Percentiles rank a stretch among this genome's conserved stretches.
Evolutionary conservation across 2,888 invertebrate genomes (phyloP).

Genomic region (Xanthorhoe designata): DNA sequence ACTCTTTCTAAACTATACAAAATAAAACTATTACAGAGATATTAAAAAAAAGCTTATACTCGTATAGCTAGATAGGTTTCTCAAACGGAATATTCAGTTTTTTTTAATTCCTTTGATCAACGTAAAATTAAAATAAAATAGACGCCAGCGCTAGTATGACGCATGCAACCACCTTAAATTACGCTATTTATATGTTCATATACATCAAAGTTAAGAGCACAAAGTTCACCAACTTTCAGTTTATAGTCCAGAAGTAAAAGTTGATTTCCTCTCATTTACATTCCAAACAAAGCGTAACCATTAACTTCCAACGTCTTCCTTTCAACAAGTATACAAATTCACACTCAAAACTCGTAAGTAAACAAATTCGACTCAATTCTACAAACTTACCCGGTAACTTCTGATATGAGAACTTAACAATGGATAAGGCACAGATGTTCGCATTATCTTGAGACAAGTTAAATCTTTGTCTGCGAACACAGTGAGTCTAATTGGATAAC

Average conservation of each 20-base stretch:
- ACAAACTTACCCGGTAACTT: slow-evolving; percentile 43
- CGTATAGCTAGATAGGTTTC: no score
- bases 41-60: no score
- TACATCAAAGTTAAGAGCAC: no score
- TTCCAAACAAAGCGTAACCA: slow-evolving; percentile 4
- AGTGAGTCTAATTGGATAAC: slow-evolving; percentile 74
- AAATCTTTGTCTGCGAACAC: slow-evolving; percentile 63
- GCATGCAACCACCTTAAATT: no score
- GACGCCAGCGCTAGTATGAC: no score
- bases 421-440: slow-evolving; percentile 62
- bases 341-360: slow-evolving; percentile 30
- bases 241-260: neutral
- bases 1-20: no score
- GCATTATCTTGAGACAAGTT: slow-evolving; percentile 66
- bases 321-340: slow-evolving; percentile 11
- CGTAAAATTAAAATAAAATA: no score
- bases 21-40: no score
- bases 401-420: slow-evolving; percentile 52
- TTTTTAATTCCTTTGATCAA: no score
- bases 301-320: slow-evolving; percentile 1
- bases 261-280: neutral
- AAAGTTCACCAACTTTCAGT: no score
- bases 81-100: no score
- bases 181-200: no score
- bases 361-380: slow-evolving; percentile 39